These are phyloP conservation scores for Griposia aprilina DNA, from an alignment of 2,888 invertebrate species.

Conservation along the genomic window DNA sequence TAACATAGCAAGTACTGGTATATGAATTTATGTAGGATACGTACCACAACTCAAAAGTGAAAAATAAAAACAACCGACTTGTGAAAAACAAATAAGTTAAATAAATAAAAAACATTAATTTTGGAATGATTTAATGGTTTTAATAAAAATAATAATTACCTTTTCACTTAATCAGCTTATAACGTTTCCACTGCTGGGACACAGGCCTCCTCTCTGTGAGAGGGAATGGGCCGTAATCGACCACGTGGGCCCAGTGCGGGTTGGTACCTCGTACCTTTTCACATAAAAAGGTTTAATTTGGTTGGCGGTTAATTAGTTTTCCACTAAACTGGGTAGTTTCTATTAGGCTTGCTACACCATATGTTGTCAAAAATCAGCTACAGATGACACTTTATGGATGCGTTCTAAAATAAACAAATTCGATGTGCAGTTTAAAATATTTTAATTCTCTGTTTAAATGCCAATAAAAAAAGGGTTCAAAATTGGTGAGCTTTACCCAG, in stretches of 20 bases:
- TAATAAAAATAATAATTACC: not conserved
- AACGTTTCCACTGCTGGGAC: no score
- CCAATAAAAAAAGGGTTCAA: not conserved
- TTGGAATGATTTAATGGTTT: no score
- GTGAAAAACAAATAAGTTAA: no score
- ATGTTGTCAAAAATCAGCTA: constrained; percentile 23
- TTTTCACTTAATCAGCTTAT: not conserved
- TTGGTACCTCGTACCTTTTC: no score
- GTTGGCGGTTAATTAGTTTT: not conserved
- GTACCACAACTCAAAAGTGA: no score
- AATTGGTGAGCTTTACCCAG: no score
- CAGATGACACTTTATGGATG: constrained; percentile 58
- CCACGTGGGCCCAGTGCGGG: no score
- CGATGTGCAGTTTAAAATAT: not conserved
- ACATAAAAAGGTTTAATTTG: not conserved
- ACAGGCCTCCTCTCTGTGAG: no score
- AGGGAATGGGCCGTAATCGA: no score
- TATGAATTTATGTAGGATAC: not conserved
- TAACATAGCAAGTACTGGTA: not conserved
- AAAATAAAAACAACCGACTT: no score
- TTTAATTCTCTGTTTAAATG: not conserved
- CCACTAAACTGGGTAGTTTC: constrained; percentile 3
- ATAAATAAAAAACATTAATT: no score
- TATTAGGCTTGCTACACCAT: constrained; percentile 21
- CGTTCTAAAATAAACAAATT: constrained; percentile 45